A percentile compares a stretch with the other conserved stretches of the same genome.
These are phyloP conservation scores for Orestias chungarensis DNA, from an alignment of 2,797 vertebrate species.

Conservation along the genomic window DNA sequence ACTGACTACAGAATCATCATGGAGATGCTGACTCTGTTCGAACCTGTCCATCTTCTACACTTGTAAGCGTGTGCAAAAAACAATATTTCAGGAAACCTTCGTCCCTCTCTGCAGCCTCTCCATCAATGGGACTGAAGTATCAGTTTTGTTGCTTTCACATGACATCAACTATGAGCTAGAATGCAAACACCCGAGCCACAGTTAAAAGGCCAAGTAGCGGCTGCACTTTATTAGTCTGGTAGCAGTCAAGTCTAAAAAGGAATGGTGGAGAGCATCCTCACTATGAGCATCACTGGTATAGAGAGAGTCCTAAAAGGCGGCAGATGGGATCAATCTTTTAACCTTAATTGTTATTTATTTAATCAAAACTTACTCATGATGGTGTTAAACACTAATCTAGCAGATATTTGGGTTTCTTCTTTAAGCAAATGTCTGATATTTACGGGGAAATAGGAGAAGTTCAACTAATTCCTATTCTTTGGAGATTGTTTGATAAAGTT, in stretches of 20 bases:
- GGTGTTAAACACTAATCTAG: too few species aligned
- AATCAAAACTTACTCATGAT: too few species aligned
- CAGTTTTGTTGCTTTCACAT: background rate
- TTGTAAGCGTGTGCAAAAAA: background rate
- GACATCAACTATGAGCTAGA: background rate
- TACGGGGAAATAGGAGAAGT: too few species aligned
- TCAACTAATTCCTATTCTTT: too few species aligned
- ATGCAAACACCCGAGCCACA: background rate
- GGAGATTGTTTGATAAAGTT: too few species aligned
- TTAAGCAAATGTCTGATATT: too few species aligned
- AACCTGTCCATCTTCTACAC: background rate
- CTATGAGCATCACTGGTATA: background rate
- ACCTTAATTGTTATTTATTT: too few species aligned
- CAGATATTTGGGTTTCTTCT: too few species aligned
- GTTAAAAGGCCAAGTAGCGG: background rate
- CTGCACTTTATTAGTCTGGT: background rate
- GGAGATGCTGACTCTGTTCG: too few species aligned
- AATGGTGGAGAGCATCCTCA: slow-evolving; percentile 3
- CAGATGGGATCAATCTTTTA: background rate
- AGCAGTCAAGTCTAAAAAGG: background rate
- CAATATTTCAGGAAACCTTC: background rate
- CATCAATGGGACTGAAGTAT: background rate
- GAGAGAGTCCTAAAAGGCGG: background rate
- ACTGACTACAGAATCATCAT: too few species aligned
- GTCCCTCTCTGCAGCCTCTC: background rate